Conservation (phyloP, 1,140 invertebrate species). For the Copidosoma floridanum region DNA sequence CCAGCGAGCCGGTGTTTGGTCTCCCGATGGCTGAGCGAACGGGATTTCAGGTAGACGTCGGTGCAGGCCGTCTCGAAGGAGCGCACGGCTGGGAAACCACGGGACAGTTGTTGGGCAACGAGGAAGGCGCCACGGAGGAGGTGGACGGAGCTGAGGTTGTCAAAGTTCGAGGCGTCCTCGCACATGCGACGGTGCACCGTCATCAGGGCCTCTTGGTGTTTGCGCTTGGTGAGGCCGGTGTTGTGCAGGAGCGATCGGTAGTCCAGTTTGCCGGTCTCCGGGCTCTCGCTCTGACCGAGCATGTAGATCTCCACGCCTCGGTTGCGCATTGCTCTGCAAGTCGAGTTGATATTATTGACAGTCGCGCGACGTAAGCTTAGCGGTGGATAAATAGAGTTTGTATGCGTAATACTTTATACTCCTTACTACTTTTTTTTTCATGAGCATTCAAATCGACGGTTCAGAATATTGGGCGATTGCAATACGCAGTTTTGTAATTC, state of each 20-base stretch:
- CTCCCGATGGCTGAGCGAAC: constrained; percentile 46
- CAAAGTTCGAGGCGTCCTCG: constrained; percentile 52
- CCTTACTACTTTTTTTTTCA: too few species aligned
- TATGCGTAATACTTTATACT: too few species aligned
- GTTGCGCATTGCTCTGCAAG: constrained; percentile 91
- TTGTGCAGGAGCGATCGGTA: constrained; percentile 59
- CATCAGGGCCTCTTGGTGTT: constrained; percentile 55
- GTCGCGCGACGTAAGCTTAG: too few species aligned
- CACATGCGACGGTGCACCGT: constrained; percentile 57
- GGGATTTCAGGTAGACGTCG: constrained; percentile 70
- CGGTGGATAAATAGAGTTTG: too few species aligned
- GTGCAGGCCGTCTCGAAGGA: constrained; percentile 62
- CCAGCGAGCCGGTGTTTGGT: constrained; percentile 37
- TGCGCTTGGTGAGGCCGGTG: constrained; percentile 53
- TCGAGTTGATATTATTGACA: too few species aligned
- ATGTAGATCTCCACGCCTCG: constrained; percentile 92
- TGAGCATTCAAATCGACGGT: too few species aligned
- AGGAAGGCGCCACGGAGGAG: constrained; percentile 65
- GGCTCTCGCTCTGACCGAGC: constrained; percentile 48
- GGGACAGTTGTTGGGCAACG: constrained; percentile 62
- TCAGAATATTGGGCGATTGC: too few species aligned
- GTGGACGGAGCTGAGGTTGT: constrained; percentile 61
- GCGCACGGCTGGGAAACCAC: constrained; percentile 58
- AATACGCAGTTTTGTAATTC: too few species aligned
- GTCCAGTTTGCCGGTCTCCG: constrained; percentile 52